A percentile compares a stretch with the other conserved stretches of the same genome.
Conservation (phyloP, 2,113 vertebrate genomes). For the Lepus timidus region DNA sequence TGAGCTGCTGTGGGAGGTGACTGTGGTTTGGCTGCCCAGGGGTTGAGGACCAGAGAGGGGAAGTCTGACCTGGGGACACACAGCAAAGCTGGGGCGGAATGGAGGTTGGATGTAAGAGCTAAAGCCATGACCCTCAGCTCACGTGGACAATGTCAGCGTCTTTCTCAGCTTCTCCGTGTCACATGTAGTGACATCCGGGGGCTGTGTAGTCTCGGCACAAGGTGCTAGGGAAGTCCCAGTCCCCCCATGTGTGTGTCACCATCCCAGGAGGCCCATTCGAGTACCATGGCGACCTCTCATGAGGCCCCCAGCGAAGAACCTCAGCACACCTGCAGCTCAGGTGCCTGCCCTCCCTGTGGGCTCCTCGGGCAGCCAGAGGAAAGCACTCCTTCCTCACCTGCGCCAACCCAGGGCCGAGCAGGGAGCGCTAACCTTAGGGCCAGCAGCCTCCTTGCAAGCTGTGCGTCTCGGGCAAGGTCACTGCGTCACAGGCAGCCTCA, state of each 20-base stretch:
- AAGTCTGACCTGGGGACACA: neutral
- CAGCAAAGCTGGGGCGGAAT: conserved; percentile 10
- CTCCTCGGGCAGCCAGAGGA: neutral
- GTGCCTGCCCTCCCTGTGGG: neutral
- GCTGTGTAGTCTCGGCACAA: neutral
- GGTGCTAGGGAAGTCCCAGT: neutral
- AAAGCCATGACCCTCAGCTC: neutral
- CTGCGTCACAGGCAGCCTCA: neutral
- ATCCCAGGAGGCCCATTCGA: neutral
- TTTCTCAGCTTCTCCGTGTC: neutral
- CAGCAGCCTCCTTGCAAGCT: neutral
- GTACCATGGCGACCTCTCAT: neutral
- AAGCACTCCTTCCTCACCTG: neutral
- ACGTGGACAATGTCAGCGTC: neutral
- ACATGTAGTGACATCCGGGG: neutral
- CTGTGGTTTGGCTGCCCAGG: neutral
- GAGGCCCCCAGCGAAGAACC: neutral
- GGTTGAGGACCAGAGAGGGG: conserved; percentile 42
- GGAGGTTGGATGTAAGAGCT: neutral
- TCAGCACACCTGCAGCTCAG: neutral
- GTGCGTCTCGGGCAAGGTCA: neutral
- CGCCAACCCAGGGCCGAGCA: neutral
- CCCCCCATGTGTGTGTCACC: neutral
- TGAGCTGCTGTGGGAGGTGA: neutral
- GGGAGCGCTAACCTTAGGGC: neutral